A percentile compares a stretch with the other conserved stretches of the same genome.
Evolutionary conservation across 2,113 vertebrate genomes (phyloP).

Genomic region (Corynorhinus townsendii): DNA sequence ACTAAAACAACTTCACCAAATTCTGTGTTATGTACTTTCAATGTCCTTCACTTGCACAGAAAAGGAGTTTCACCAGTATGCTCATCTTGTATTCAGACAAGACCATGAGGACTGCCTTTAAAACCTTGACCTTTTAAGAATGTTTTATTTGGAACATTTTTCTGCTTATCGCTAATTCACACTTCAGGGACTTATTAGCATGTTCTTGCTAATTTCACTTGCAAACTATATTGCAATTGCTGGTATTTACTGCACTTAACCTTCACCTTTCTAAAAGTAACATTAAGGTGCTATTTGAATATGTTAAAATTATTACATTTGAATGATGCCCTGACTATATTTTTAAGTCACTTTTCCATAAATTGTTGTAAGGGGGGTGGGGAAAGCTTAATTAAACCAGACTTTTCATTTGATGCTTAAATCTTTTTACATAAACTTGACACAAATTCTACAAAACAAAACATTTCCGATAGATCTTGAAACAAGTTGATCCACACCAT

Average conservation of each 20-base stretch:
- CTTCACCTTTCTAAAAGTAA: constrained; percentile 53
- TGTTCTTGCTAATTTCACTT: constrained; percentile 71
- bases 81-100: constrained; percentile 43
- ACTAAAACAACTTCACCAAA: neutral
- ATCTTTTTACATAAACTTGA: neutral
- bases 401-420: neutral
- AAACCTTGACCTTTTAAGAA: constrained; percentile 69
- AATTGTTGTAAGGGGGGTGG: neutral
- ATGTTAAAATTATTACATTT: constrained; percentile 32
- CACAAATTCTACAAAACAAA: neutral
- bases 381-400: neutral
- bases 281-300: constrained; percentile 33
- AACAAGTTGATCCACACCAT: neutral
- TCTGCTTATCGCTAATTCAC: constrained; percentile 73
- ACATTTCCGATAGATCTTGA: neutral
- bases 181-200: constrained; percentile 75
- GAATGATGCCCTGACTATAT: neutral
- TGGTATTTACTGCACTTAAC: constrained; percentile 70
- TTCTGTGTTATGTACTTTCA: neutral
- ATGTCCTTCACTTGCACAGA: constrained; percentile 18
- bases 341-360: constrained; percentile 13
- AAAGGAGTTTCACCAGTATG: constrained; percentile 7
- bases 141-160: constrained; percentile 78
- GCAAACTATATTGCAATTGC: constrained; percentile 61
- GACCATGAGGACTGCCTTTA: constrained; percentile 60